Evolutionary conservation across 92 coral and sea anemone species (phyloP), one percentile per base, ranked within the genome.

Genomic region (Micromussa lordhowensis): DNA sequence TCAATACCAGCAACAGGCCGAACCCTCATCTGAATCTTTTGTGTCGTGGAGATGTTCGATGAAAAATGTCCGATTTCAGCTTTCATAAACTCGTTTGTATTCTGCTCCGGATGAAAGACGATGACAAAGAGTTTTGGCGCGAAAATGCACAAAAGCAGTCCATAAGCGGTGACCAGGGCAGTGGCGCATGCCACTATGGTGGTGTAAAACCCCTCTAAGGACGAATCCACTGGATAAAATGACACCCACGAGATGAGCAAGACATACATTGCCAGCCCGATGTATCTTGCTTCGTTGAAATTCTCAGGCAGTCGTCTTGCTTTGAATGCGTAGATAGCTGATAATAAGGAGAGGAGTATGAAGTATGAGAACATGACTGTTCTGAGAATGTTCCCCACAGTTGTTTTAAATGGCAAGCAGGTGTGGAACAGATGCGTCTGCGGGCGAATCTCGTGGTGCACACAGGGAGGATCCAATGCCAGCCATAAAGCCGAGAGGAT

Each of bases 151-250:
- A 87, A 13, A 9, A 91, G 91, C 83, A 91, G 31, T 38, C 93
- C 93, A 69, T 91, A 91, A 30, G 93, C 87, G 3, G 87, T 91
- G 59, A 91, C 24, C 51, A 91, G 75, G 26, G 91, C 85, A 6
- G 93, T 91, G 58, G 90, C 83, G 26, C 93, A 91, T 64, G 87
- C 93, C 32, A 91, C 93, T 2, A 68, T 87, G 19, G 91, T 91
- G 3, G 85, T 76, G 68, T 91, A 91, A 72, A 74, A 87, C 22
- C 93, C 93, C 40, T 91, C 93, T 1, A 91, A 59, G n/a, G 91
- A 78, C 12, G 84, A 87, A 35, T 91, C 93, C 38, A 91, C 93
- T 9, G 93, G 93, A 26, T 91, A 87, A 73, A 80, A 91, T 31
- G 93, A 70, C 53, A 87, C 66, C 93, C 91, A 87, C 19, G 93